phyloP scores from a whole-genome alignment of 2,113 vertebrate genomes.

The Hydrochoerus hydrochaeris region DNA sequence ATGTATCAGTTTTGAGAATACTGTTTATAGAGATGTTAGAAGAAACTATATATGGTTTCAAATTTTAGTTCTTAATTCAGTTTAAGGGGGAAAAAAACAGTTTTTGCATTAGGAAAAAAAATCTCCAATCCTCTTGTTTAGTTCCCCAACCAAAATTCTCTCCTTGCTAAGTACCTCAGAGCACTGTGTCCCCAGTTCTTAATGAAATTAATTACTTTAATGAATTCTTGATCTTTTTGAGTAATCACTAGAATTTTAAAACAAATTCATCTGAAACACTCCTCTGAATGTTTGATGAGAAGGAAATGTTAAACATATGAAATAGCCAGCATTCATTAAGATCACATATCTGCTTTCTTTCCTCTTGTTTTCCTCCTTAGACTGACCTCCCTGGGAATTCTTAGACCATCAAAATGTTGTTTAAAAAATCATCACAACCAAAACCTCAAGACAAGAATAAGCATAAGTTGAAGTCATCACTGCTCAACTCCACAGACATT shows the following conservation, averaged over 20 bases:
- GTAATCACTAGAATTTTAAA: constrained; percentile 35
- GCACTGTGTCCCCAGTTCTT: not conserved
- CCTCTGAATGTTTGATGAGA: not conserved
- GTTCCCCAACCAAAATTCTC: not conserved
- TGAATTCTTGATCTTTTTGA: constrained; percentile 33
- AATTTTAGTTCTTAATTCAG: constrained; percentile 21
- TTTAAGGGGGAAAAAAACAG: not conserved
- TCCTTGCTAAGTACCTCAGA: not conserved
- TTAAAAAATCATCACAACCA: constrained; percentile 37
- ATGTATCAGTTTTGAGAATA: constrained; percentile 1
- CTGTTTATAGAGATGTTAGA: constrained; percentile 14
- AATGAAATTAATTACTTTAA: not conserved
- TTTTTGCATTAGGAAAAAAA: constrained; percentile 5
- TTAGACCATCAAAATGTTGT: constrained; percentile 58
- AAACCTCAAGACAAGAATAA: constrained; percentile 34
- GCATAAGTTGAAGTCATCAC: constrained; percentile 3
- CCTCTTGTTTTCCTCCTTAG: not conserved
- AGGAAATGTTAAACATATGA: not conserved
- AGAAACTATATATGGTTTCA: not conserved
- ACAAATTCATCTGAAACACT: constrained; percentile 7
- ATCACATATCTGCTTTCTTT: not conserved
- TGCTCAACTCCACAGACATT: constrained; percentile 23
- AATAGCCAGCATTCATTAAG: not conserved
- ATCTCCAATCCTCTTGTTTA: not conserved
- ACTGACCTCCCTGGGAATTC: not conserved